Evolutionary conservation across 2,888 invertebrate species (phyloP), one percentile per base, ranked within the genome.

Genomic region (Zhuqinia jingwanae): DNA sequence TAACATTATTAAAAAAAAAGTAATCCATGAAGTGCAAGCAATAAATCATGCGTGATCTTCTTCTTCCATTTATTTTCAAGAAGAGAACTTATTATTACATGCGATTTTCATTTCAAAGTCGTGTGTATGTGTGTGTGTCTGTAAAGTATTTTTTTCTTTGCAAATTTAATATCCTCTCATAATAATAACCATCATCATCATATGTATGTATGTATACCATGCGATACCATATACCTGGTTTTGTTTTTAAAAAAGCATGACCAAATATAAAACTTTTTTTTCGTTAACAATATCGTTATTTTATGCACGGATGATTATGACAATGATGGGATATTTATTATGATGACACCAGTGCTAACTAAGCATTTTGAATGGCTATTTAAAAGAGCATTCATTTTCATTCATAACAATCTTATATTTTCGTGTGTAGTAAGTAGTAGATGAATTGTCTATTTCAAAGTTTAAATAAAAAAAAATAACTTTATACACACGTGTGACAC

Each of bases 1-100:
- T n/a, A n/a, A n/a, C n/a, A 65, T 65, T 65, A 42, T 17, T 42
- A 20, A n/a, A n/a, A 20, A 10, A 36, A 65, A 36, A 13, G 42
- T 42, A 65, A 65, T 60, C 60, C 60, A 15, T 60, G 13, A 47
- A 25, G 27, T 53, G 53, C 53, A 73, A 50, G 53, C 73, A 50
- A 73, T 73, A 73, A 73, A 73, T 73, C 73, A 73, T 27, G 20
- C 65, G n/a, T 36, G 65, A 65, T 65, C 27, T 60, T 60, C 58
- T 60, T 22, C 36, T 36, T n/a, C n/a, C n/a, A n/a, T n/a, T n/a
- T 36, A 36, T 36, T 36, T 36, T 17, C 11, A 25, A 42, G 70
- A 22, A 47, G 25, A 73, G 13, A 58, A 58, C 58, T 42, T 42
- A n/a, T n/a, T n/a, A n/a, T n/a, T n/a, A n/a, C n/a, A n/a, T n/a